Evolutionary conservation across 2,113 vertebrate species (phyloP).

Genomic region (Microcebus griseorufus): DNA sequence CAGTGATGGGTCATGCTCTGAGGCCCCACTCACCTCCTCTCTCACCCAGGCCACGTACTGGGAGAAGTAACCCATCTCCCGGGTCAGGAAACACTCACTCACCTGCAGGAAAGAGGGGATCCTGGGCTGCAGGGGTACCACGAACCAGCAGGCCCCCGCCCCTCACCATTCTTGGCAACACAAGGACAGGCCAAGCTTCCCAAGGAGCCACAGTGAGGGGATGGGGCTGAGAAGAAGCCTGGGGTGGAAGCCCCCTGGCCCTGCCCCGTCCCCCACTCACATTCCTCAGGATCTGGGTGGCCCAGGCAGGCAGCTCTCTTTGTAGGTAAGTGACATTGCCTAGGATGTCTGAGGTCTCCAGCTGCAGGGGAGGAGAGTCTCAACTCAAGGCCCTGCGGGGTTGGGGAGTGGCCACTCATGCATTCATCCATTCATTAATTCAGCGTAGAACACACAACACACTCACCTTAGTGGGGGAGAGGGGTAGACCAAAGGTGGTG

Average conservation of each 20-base stretch:
- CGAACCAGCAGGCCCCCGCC: neutral
- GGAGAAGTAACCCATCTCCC: constrained; percentile 79
- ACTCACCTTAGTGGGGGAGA: neutral
- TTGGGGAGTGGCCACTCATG: neutral
- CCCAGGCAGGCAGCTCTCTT: constrained; percentile 71
- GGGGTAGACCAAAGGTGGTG: neutral
- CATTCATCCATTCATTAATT: neutral
- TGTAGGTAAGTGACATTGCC: constrained; percentile 53
- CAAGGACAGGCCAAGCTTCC: neutral
- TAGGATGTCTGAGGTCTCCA: constrained; percentile 49
- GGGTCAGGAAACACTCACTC: constrained; percentile 81
- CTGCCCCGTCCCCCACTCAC: constrained; percentile 68
- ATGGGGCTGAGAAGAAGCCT: neutral
- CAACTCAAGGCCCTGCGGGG: neutral
- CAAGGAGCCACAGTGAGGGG: neutral
- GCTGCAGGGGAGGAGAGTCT: constrained; percentile 55
- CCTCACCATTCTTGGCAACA: neutral
- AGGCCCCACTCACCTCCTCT: constrained; percentile 81
- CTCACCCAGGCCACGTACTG: constrained; percentile 85
- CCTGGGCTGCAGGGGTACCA: neutral
- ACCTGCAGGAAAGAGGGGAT: constrained; percentile 77
- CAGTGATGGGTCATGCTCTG: neutral
- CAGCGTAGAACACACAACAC: accelerated
- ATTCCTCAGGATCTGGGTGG: constrained; percentile 79
- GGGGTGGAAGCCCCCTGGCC: neutral